Conservation (phyloP, 2,797 vertebrate genomes). For the Cheirogaleus major region DNA sequence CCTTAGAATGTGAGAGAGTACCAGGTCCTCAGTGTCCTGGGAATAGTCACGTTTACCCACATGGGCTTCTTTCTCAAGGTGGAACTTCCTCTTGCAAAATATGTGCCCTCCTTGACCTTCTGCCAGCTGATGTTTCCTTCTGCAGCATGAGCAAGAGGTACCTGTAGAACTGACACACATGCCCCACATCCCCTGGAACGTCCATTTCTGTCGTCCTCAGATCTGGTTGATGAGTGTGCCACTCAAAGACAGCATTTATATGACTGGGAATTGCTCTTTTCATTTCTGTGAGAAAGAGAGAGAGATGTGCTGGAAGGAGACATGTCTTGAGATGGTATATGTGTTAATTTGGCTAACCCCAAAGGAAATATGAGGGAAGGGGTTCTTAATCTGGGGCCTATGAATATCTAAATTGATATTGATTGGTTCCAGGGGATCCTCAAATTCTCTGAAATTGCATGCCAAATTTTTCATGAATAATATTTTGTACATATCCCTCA, state of each 20-base stretch:
- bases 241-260: background rate
- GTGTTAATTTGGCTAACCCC: background rate
- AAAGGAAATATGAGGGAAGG: background rate
- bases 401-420: background rate
- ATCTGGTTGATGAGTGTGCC: background rate
- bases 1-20: background rate
- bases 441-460: background rate
- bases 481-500: background rate
- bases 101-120: background rate
- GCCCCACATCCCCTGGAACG: background rate
- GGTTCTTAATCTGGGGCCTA: background rate
- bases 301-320: background rate
- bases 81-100: background rate
- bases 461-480: background rate
- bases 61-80: background rate
- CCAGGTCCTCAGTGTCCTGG: background rate
- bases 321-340: background rate
- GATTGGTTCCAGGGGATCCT: background rate
- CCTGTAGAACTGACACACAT: background rate
- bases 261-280: background rate
- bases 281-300: background rate
- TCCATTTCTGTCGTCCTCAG: background rate
- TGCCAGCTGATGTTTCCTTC: background rate
- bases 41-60: background rate
- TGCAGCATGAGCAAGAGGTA: fast-evolving